Evolutionary conservation across 2,797 vertebrate genomes (phyloP).

Genomic region (Diplodus puntazzo): DNA sequence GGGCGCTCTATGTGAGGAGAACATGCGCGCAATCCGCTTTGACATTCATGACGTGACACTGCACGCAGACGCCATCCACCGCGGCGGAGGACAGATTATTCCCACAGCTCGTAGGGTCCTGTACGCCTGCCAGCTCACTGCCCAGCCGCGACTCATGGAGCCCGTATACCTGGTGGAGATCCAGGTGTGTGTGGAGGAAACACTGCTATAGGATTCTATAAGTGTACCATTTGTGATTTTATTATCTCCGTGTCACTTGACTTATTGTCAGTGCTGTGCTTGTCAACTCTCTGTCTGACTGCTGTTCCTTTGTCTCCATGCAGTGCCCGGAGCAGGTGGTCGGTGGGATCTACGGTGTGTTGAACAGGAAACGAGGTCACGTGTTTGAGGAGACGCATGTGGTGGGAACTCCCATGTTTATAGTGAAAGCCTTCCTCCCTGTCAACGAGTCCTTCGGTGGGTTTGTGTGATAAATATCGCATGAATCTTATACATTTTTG

Average conservation of each 20-base stretch:
- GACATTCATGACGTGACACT: constrained; percentile 96
- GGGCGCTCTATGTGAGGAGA: constrained; percentile 96
- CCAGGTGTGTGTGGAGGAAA: constrained; percentile 83
- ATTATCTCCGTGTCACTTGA: background rate
- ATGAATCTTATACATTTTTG: background rate
- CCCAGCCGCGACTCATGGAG: constrained; percentile 94
- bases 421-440: constrained; percentile 94
- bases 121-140: constrained; percentile 93
- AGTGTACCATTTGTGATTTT: no score
- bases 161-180: constrained; percentile 98
- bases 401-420: constrained; percentile 94
- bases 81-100: constrained; percentile 96
- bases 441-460: constrained; percentile 97
- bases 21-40: constrained; percentile 91
- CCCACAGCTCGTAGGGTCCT: constrained; percentile 93
- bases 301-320: background rate
- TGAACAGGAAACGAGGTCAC: constrained; percentile 95
- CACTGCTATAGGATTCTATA: no score
- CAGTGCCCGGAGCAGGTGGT: constrained; percentile 95
- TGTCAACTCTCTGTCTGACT: background rate
- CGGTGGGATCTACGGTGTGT: constrained; percentile 93
- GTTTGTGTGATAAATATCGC: constrained; percentile 52
- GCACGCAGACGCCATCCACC: constrained; percentile 95
- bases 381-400: constrained; percentile 96
- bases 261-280: background rate